Evolutionary conservation across 2,797 vertebrate species (phyloP).

Genomic region (Poeciliopsis paucimaculata): DNA sequence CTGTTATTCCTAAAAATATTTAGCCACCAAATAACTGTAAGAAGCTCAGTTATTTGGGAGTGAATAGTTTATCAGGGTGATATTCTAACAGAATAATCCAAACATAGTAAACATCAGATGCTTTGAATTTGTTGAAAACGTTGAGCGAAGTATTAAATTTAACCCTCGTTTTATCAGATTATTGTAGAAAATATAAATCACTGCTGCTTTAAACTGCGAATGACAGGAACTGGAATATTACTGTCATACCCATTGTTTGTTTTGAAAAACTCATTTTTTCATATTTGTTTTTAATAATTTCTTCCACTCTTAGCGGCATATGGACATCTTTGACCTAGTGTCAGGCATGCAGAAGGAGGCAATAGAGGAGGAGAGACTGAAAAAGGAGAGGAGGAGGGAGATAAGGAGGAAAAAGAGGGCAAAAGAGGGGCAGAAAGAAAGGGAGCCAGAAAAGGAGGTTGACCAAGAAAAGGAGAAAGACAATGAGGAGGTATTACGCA

Average conservation of each 20-base stretch:
- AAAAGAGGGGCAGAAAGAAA: constrained; percentile 64
- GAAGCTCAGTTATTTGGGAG: background rate
- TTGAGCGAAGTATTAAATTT: background rate
- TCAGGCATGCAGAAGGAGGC: constrained; percentile 78
- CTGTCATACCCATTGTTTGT: constrained; percentile 5
- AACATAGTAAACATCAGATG: background rate
- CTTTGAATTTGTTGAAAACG: background rate
- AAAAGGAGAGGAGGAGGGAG: constrained; percentile 70
- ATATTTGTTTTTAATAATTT: constrained; percentile 28
- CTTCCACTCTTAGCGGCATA: constrained; percentile 65
- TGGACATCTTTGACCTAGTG: constrained; percentile 84
- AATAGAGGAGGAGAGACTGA: constrained; percentile 73
- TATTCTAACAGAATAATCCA: background rate
- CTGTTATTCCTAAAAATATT: background rate
- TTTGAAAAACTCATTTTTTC: constrained; percentile 14
- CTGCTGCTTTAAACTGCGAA: background rate
- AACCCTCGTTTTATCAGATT: background rate
- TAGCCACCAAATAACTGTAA: background rate
- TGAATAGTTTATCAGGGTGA: background rate
- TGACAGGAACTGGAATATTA: constrained; percentile 17
- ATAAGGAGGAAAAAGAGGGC: constrained; percentile 66
- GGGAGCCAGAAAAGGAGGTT: constrained; percentile 58
- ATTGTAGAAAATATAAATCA: background rate
- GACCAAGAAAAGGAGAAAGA: constrained; percentile 66
- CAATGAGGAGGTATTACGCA: constrained; percentile 76